Conservation (phyloP, 2,113 vertebrate genomes). For the Danionella cerebrum region DNA sequence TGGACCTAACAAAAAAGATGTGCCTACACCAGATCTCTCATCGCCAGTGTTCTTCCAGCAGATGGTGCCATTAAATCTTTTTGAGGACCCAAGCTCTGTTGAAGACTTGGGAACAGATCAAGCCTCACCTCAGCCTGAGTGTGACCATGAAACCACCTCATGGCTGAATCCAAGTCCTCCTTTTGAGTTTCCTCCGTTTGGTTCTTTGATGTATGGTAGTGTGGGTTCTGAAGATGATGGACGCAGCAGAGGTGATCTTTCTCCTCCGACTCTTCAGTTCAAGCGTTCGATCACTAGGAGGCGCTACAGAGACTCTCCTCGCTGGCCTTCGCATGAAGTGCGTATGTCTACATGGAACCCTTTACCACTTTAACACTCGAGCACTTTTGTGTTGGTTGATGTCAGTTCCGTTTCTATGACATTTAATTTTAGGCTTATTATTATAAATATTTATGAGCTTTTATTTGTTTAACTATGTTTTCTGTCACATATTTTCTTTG, state of each 20-base stretch:
- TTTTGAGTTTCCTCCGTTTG: not conserved
- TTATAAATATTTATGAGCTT: not conserved
- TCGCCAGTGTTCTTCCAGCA: not conserved
- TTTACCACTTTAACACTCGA: constrained; percentile 12
- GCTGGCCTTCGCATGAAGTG: constrained; percentile 40
- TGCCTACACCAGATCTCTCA: not conserved
- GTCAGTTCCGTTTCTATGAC: not conserved
- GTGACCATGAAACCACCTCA: not conserved
- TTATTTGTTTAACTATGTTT: constrained; percentile 9
- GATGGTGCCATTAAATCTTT: not conserved
- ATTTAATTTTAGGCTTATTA: not conserved
- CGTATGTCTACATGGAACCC: constrained; percentile 37
- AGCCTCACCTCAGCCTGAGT: not conserved
- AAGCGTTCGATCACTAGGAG: constrained; percentile 14
- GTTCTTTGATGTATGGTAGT: constrained; percentile 2
- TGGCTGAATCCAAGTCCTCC: not conserved
- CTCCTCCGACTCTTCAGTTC: constrained; percentile 25
- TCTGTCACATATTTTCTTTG: not conserved
- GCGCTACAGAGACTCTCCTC: constrained; percentile 44
- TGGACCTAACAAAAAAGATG: not conserved
- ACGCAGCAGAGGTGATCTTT: constrained; percentile 1
- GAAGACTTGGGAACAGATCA: not conserved
- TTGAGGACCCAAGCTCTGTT: not conserved
- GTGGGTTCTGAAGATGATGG: not conserved
- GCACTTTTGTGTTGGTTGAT: not conserved